phyloP scores from a whole-genome alignment of 1,140 invertebrate species.

The Pogonognathellus flavescens region DNA sequence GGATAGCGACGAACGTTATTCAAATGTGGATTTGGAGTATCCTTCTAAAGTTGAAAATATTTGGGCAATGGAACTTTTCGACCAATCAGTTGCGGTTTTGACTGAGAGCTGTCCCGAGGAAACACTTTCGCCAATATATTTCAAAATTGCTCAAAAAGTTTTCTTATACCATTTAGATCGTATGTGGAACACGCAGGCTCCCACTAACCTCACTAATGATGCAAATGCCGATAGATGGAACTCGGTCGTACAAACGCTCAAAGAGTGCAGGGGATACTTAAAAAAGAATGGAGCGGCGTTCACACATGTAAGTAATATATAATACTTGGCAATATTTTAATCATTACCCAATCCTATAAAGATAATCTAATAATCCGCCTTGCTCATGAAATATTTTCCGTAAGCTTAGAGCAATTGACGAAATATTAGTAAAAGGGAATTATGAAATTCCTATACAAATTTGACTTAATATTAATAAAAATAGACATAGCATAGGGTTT shows the following conservation, averaged over 20 bases:
- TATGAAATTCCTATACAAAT: no score
- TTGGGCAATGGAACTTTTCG: constrained; percentile 6
- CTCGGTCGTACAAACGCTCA: neutral
- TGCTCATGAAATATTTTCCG: no score
- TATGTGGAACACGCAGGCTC: neutral
- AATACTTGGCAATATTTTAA: neutral
- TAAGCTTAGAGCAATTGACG: no score
- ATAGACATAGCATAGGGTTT: no score
- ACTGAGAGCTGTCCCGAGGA: neutral
- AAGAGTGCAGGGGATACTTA: neutral
- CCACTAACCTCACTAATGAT: neutral
- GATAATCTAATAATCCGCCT: no score
- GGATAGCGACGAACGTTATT: neutral
- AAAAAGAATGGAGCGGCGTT: neutral
- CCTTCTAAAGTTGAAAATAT: neutral
- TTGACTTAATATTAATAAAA: no score
- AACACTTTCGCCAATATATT: neutral
- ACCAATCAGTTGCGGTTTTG: neutral
- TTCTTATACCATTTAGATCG: neutral
- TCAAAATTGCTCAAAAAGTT: neutral
- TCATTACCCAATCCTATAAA: neutral
- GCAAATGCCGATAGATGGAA: neutral
- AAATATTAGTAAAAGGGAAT: no score
- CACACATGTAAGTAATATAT: neutral
- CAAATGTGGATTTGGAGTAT: neutral